phyloP scores from a whole-genome alignment of 2,797 vertebrate genomes.

The Lepus townsendii region DNA sequence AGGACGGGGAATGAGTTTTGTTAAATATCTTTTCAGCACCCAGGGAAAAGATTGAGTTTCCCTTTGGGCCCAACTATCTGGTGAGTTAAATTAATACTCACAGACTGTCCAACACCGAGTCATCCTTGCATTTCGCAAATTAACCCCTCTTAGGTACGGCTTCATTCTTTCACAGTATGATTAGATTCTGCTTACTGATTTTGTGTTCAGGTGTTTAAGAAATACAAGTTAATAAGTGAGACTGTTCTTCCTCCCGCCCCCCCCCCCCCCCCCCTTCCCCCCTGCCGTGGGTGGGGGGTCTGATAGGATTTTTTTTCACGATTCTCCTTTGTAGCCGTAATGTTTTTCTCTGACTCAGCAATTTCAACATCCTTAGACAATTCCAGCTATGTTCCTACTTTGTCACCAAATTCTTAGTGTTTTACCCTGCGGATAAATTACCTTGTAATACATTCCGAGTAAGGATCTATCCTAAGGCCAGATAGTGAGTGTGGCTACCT shows the following conservation, averaged over 20 bases:
- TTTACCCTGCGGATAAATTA: slow-evolving; percentile 43
- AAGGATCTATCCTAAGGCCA: not conserved
- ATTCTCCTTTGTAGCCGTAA: not conserved
- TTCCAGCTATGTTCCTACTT: slow-evolving; percentile 50
- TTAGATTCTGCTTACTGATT: not conserved
- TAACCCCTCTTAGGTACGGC: not conserved
- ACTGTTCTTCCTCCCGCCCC: not conserved
- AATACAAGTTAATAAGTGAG: not conserved
- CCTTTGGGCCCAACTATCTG: not conserved
- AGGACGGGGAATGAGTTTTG: not conserved
- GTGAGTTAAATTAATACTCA: slow-evolving; percentile 2
- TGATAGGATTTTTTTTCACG: not conserved
- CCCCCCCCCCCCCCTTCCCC: too few relatives aligned
- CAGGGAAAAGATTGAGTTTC: not conserved
- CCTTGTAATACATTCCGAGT: slow-evolving; percentile 23
- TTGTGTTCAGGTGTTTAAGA: not conserved
- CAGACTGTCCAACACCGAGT: not conserved
- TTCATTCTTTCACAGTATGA: slow-evolving; percentile 17
- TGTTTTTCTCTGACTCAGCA: slow-evolving; percentile 51
- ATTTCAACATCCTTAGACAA: slow-evolving; percentile 3
- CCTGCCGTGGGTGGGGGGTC: too few relatives aligned
- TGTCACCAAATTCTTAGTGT: slow-evolving; percentile 40
- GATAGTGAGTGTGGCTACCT: not conserved
- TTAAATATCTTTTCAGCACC: not conserved
- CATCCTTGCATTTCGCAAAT: slow-evolving; percentile 26